A percentile compares a stretch with the other conserved stretches of the same genome.
phyloP scores from a whole-genome alignment of 2,113 vertebrate genomes.

The Siniperca knerii region DNA sequence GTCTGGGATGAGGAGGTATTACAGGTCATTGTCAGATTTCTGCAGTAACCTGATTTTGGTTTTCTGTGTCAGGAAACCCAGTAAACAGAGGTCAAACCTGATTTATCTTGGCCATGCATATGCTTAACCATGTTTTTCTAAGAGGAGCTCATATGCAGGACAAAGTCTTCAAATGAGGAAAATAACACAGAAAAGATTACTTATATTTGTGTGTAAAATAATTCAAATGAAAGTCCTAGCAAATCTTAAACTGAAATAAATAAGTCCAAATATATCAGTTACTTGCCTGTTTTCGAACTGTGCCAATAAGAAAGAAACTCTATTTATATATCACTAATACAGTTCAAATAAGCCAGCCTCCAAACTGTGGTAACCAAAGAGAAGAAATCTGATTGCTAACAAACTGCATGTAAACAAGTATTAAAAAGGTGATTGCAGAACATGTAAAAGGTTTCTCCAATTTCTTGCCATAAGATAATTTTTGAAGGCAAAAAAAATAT shows the following conservation, averaged over 20 bases:
- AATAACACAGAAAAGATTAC: not conserved
- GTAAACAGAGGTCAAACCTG: not conserved
- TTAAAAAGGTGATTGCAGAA: not conserved
- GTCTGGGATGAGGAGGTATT: not conserved
- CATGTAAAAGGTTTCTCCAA: not conserved
- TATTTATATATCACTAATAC: not conserved
- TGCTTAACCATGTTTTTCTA: not conserved
- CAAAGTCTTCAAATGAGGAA: not conserved
- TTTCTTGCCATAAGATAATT: not conserved
- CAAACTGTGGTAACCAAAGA: not conserved
- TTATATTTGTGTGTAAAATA: too few species aligned
- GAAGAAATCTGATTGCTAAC: not conserved
- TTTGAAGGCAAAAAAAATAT: too few species aligned
- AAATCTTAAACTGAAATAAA: not conserved
- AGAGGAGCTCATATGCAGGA: not conserved
- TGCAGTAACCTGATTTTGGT: not conserved
- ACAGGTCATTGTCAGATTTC: not conserved
- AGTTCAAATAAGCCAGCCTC: not conserved
- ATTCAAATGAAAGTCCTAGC: not conserved
- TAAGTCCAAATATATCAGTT: not conserved
- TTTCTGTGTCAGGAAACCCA: not conserved
- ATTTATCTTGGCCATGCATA: too few species aligned
- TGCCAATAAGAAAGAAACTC: not conserved
- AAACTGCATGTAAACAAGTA: not conserved
- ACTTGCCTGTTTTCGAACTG: too few species aligned